Conservation (phyloP, 1,140 invertebrate species). For the Melanaphis sacchari region DNA sequence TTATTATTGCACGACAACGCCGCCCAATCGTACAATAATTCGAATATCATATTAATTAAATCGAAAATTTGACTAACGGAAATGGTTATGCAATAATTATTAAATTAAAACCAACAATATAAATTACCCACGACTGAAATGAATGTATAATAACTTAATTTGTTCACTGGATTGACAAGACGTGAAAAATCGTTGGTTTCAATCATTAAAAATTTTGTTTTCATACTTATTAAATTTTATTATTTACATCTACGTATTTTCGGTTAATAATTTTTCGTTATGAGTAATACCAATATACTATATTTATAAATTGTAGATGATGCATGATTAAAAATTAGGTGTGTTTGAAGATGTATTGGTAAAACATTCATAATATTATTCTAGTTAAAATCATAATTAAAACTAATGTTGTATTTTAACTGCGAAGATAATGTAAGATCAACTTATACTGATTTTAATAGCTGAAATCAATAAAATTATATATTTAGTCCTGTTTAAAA, state of each 20-base stretch:
- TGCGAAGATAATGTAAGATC: neutral
- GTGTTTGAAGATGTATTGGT: neutral
- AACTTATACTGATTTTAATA: neutral
- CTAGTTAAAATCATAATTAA: neutral
- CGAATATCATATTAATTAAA: conserved; percentile 7
- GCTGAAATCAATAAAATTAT: neutral
- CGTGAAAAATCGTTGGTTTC: neutral
- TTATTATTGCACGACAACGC: neutral
- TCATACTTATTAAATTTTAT: neutral
- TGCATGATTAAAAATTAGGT: neutral
- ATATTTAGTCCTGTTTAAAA: neutral
- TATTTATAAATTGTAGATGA: neutral
- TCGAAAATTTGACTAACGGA: neutral
- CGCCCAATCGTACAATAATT: neutral
- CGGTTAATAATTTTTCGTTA: neutral
- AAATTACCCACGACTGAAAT: neutral
- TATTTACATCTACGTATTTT: neutral
- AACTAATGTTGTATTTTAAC: neutral
- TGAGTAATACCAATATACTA: no score
- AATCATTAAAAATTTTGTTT: neutral
- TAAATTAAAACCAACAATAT: neutral
- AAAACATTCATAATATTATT: neutral
- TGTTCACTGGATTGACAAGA: neutral
- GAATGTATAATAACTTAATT: neutral
- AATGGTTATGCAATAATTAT: neutral